Evolutionary conservation across 2,797 vertebrate genomes (phyloP).

Genomic region (Margarornis squamiger): DNA sequence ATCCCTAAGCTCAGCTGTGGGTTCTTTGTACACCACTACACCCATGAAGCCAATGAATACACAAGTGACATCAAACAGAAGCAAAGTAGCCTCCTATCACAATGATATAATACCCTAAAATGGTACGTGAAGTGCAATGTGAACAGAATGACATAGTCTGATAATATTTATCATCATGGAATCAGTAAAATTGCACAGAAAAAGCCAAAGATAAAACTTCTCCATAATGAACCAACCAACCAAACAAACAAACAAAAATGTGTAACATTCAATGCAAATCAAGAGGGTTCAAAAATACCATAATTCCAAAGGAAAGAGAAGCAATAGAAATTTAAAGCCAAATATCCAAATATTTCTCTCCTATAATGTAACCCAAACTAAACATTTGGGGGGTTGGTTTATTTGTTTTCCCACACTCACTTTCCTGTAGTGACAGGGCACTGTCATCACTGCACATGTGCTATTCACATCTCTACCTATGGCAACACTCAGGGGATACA

Average conservation of each 20-base stretch:
- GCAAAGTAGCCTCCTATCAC: neutral
- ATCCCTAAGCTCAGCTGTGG: neutral
- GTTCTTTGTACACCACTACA: neutral
- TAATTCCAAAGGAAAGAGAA: neutral
- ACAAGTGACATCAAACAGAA: neutral
- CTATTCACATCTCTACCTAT: neutral
- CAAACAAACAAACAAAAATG: neutral
- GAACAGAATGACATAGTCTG: neutral
- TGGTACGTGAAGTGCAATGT: neutral
- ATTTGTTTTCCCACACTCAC: neutral
- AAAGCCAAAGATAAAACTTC: neutral
- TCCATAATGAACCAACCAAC: neutral
- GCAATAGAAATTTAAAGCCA: neutral
- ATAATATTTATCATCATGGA: neutral
- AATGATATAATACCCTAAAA: neutral
- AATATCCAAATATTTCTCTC: neutral
- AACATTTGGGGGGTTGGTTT: neutral
- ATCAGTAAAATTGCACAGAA: neutral
- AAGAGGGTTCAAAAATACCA: neutral
- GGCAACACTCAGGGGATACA: neutral
- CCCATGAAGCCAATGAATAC: neutral
- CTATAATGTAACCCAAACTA: neutral
- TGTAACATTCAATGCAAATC: neutral
- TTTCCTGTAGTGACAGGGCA: neutral
- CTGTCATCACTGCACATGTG: neutral